Base-by-base conservation (phyloP, 2,797 vertebrate genomes). In the Linurgus olivaceus region DNA sequence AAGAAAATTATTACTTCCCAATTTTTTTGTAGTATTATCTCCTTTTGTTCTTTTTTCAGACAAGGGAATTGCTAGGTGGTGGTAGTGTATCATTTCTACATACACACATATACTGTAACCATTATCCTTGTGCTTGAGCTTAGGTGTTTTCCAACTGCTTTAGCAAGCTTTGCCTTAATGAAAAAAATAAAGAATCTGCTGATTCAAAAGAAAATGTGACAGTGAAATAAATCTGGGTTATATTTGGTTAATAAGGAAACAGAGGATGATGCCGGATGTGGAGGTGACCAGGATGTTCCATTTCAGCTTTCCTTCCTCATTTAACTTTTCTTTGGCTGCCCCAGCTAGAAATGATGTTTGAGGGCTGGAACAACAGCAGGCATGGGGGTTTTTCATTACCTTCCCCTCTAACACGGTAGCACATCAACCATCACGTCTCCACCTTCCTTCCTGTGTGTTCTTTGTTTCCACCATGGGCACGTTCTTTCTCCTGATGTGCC, bases 241-340 rank as follows among this genome's bases (percentile, higher is more conserved):
- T 96, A 92, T 88, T 96, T 78, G 58, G 79, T 66, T 93, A 81
- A 80, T 80, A 51, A 93, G 88, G 93, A 95, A 95, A 70, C 37
- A 66, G 38, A 71, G 58, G 66, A 88, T 4, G 15, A 68, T 70
- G 71, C 58, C 55, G n/a, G 95, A 96, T 92, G 55, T 88, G 83
- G 77, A 95, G 86, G 92, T 92, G 80, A 94, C 29, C 88, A 81
- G 83, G 83, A 96, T 94, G 88, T 96, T 97, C 94, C 90, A 90
- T 93, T 93, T 85, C 80, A 93, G 90, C 48, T 93, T 97, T 93
- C 92, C 96, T 96, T 97, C 92, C 94, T 95, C 83, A 67, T 94
- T 93, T 97, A 93, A 52, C 74, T 90, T 91, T 90, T 90, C 71
- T 90, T 88, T 94, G 93, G 66, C 92, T 88, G 47, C 47, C 76